Evolutionary conservation across 2,888 invertebrate genomes (phyloP), one percentile per base, ranked within the genome.

Genomic region (Shargacucullia verbasci): DNA sequence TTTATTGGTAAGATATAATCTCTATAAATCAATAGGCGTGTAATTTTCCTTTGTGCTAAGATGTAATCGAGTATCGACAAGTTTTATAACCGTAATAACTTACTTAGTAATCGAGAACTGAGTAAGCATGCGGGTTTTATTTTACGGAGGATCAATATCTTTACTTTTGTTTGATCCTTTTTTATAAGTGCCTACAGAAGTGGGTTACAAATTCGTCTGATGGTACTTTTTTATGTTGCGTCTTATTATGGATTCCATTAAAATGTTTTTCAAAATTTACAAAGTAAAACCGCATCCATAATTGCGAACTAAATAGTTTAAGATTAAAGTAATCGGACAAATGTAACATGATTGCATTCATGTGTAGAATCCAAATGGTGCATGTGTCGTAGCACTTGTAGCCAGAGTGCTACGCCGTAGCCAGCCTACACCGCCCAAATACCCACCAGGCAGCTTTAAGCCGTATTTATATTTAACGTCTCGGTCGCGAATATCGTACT

Each of bases 401-500:
- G 57, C 59, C 47, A 49, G 52, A 72, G 60, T 74, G 70, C 60
- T 61, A 61, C 75, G 47, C 47, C 62, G 64, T 70, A 67, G 70
- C 66, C 57, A 61, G 68, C 59, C 56, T 63, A 63, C 68, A 53
- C 52, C 73, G 76, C 70, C 76, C 70, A 79, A 78, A 85, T 87
- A 61, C 38, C 48, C 40, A 85, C 85, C 83, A 85, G 82, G 75
- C 85, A 78, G 88, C 85, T 88, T 88, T 86, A 83, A 85, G 85
- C 79, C 37, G 53, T 58, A 62, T 72, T 70, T 74, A 72, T 70
- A 61, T 49, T 48, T 55, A 57, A 75, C 75, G 73, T 61, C 49
- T 66, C 41, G 41, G 59, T 70, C 54, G 57, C 73, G 43, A 61
- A 55, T 66, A 54, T 48, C 12, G 46, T 44, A 58, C 41, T 44